phyloP scores from a whole-genome alignment of 2,888 invertebrate genomes.

The Trachelus tabidus region DNA sequence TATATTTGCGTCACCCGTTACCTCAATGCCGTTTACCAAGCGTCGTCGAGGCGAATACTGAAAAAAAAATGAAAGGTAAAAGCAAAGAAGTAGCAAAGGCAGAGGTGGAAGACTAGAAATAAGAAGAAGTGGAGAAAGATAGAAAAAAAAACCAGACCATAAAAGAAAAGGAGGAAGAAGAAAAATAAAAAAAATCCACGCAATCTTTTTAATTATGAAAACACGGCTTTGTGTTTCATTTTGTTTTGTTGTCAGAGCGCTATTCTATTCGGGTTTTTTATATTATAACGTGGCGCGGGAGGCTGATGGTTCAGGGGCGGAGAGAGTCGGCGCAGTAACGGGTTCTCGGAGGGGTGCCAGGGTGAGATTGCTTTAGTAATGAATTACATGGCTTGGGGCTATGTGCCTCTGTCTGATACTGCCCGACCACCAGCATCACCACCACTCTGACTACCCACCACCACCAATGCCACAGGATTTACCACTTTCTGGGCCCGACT shows the following conservation, averaged over 20 bases:
- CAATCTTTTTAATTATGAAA: constrained; percentile 49
- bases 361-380: constrained; percentile 61
- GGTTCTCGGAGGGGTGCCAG: constrained; percentile 32
- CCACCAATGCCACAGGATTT: background rate
- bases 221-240: constrained; percentile 30
- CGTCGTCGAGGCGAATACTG: background rate
- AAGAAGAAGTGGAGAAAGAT: constrained; percentile 1
- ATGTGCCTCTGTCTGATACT: constrained; percentile 58
- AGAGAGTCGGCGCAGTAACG: constrained; percentile 27
- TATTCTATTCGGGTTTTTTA: constrained; percentile 33
- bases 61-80: background rate
- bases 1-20: background rate
- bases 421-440: constrained; percentile 39
- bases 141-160: background rate
- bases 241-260: constrained; percentile 25
- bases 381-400: constrained; percentile 66
- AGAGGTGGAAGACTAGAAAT: background rate
- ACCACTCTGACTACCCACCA: background rate
- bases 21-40: background rate
- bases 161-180: constrained; percentile 3
- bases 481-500: constrained; percentile 8
- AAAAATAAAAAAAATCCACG: constrained; percentile 30
- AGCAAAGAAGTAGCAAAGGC: background rate
- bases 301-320: constrained; percentile 56
- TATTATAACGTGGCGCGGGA: constrained; percentile 47